Evolutionary conservation across 37 sponge, comb jelly and placozoan genomes (phyloP).

Genomic region (Bolinopsis microptera): DNA sequence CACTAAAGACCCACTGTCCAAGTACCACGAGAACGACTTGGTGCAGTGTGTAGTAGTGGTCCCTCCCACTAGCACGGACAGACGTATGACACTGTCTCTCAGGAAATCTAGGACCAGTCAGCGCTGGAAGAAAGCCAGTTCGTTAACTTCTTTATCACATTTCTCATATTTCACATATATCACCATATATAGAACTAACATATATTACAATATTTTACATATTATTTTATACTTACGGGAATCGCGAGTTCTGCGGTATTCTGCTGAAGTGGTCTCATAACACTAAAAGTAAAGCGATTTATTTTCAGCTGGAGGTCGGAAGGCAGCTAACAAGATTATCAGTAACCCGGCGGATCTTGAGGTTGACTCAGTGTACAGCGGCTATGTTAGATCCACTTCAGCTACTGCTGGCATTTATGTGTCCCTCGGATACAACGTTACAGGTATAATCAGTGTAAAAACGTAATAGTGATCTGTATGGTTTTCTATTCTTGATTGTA

Average conservation of each 20-base stretch:
- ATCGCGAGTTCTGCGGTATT: too few relatives aligned
- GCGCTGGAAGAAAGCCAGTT: constrained; percentile 35
- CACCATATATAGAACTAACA: too few relatives aligned
- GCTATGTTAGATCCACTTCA: constrained; percentile 27
- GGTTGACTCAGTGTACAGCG: neutral
- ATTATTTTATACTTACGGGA: neutral
- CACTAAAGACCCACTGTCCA: constrained; percentile 30
- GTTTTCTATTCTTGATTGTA: neutral
- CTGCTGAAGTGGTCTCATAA: too few relatives aligned
- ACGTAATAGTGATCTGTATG: neutral
- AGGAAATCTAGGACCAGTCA: constrained; percentile 14
- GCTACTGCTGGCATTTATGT: neutral
- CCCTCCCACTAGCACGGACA: neutral
- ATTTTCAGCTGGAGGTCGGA: neutral
- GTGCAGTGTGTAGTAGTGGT: constrained; percentile 8
- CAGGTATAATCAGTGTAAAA: neutral
- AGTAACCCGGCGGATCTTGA: neutral
- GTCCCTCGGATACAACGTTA: constrained; percentile 21
- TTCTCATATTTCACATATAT: too few relatives aligned
- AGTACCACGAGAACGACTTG: neutral
- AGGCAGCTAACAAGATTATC: neutral
- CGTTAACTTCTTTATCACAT: neutral
- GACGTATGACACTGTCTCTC: neutral
- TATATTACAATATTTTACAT: neutral
- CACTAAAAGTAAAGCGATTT: too few relatives aligned